These are phyloP conservation scores for Masnerella sp. DNA, from an alignment of 2,888 invertebrate genomes.

Conservation along the genomic window DNA sequence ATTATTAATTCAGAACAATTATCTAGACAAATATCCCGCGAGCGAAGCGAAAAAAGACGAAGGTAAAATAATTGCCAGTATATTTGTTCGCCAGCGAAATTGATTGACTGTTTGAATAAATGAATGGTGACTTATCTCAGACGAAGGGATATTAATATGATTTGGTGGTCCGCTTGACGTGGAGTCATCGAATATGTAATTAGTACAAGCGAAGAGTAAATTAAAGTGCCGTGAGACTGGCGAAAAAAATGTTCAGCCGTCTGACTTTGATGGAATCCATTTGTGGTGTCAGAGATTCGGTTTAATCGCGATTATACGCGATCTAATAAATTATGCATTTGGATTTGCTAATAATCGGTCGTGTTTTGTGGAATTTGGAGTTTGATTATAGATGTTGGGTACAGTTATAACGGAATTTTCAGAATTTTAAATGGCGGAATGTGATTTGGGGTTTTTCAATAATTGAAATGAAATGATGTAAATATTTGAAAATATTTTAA, in stretches of 20 bases:
- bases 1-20: constrained; percentile 11
- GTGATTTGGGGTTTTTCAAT: too few relatives aligned
- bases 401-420: too few relatives aligned
- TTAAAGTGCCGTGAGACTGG: constrained; percentile 19
- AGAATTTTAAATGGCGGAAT: background rate
- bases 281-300: constrained; percentile 32
- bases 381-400: too few relatives aligned
- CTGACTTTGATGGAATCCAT: constrained; percentile 50
- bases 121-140: constrained; percentile 46
- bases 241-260: constrained; percentile 27
- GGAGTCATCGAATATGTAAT: constrained; percentile 49
- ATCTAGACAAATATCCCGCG: constrained; percentile 15
- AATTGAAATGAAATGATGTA: too few relatives aligned
- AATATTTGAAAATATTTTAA: background rate
- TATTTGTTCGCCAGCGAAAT: constrained; percentile 19
- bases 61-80: constrained; percentile 27
- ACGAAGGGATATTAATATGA: constrained; percentile 39
- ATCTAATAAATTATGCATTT: constrained; percentile 43
- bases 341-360: constrained; percentile 10
- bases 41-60: background rate
- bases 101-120: constrained; percentile 54
- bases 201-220: constrained; percentile 48
- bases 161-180: constrained; percentile 39
- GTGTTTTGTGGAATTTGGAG: too few relatives aligned
- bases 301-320: constrained; percentile 19